These are phyloP conservation scores for Dromas ardeola DNA, from an alignment of 2,113 vertebrate species.

Conservation along the genomic window DNA sequence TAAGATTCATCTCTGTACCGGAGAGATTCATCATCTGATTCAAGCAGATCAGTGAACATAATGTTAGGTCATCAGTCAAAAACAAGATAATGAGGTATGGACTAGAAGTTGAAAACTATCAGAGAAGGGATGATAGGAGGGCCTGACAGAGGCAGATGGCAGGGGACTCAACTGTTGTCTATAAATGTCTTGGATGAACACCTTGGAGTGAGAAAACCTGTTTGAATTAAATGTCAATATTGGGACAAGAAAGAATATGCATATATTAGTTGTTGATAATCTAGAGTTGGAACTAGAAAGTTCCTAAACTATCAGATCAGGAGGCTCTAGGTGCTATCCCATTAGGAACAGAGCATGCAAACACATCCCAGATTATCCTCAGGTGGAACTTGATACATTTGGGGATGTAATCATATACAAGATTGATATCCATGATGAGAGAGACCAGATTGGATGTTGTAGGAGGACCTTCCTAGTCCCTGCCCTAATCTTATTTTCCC, in stretches of 20 bases:
- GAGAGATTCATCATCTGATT: not conserved
- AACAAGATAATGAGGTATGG: not conserved
- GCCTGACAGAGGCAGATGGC: not conserved
- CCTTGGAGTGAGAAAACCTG: not conserved
- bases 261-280: not conserved
- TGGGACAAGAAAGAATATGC: not conserved
- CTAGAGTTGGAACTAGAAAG: not conserved
- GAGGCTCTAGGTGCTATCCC: not conserved
- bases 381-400: not conserved
- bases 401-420: not conserved
- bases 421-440: not conserved
- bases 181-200: not conserved
- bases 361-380: not conserved
- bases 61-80: not conserved
- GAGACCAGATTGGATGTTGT: not conserved
- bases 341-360: not conserved
- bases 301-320: not conserved
- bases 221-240: not conserved
- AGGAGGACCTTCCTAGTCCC: slow-evolving; percentile 35
- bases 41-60: not conserved
- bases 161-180: not conserved
- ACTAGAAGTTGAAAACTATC: not conserved
- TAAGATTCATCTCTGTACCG: not conserved
- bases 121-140: not conserved
- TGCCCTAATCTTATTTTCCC: slow-evolving; percentile 24